Evolutionary conservation across 2,888 invertebrate species (phyloP), one percentile per base, ranked within the genome.

Genomic region (Chamaedrilus cognettii): DNA sequence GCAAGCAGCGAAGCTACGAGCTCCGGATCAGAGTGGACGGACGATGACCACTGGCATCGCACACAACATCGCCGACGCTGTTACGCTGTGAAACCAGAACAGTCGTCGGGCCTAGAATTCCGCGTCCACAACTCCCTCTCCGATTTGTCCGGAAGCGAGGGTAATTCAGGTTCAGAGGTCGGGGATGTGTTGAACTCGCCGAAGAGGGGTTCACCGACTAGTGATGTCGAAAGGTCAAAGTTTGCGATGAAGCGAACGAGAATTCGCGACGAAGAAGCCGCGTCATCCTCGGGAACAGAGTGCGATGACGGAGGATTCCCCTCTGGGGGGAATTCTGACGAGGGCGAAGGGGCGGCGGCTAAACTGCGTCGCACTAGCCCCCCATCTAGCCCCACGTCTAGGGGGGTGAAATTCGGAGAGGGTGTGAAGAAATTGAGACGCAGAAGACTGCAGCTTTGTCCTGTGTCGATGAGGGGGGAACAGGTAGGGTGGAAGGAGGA

Each of bases 1-100:
- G 42, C 42, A 42, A 42, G 42, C 42, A 42, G 42, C 19, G 42
- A 42, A 42, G 42, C 42, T 42, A 42, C 42, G 42, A 42, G 42
- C 42, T 42, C 42, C 19, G 42, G 42, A 7, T 42, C 42, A 11
- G 42, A 42, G 42, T 42, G 42, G 42, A 42, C 42, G 7, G 42
- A 42, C 42, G 42, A 42, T 19, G 42, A 42, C 42, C n/a, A n/a
- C 42, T 19, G 19, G 42, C 42, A 42, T 42, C 42, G 42, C 11
- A 7, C 19, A 42, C 42, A 19, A 42, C 19, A 42, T 42, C 42
- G 7, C 42, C 42, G 42, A 42, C 42, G 42, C 42, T 42, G 42
- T n/a, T n/a, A n/a, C n/a, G n/a, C n/a, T n/a, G n/a, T n/a, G n/a
- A n/a, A n/a, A n/a, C n/a, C n/a, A n/a, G n/a, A n/a, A n/a, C n/a